Base-by-base conservation (phyloP, 2,888 invertebrate species). In the Apoderus coryli region DNA sequence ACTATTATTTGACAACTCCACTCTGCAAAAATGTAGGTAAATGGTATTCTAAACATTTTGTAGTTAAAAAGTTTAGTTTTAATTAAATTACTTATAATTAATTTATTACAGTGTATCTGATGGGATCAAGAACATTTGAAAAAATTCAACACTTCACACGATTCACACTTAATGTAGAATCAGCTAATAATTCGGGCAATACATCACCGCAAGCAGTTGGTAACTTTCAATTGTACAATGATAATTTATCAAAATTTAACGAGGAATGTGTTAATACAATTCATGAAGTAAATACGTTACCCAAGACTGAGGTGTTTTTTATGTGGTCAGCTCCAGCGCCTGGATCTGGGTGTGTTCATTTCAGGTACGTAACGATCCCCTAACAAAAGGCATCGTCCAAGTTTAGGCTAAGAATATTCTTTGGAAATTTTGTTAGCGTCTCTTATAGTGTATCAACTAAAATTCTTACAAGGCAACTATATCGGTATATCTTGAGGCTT, bases 311-410 rank as follows among this genome's bases (percentile, higher is more conserved):
- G 50, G 71, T 89, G 5, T 78, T 79, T 50, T 79, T 88, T 38
- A 74, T 82, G 67, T 93, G 93, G 92, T 79, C 76, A 27, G 86
- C 92, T 9, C 92, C 93, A 1, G 69, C 75, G 9, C 61, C 76
- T 5, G 84, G 82, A 3, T 76, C 81, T 1, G 88, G 89, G 38
- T 93, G 92, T 53, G 76, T 90, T 19, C 68, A 78, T 14, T 73
- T 93, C 50, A 85, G 80, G 73, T 82, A 54, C 16, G 15, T 9
- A 10, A 6, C n/a, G 15, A 31, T 16, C 14, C 3, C 11, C 10
- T n/a, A n/a, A n/a, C n/a, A n/a, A 19, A 19, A n/a, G 19, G n/a
- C 19, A n/a, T 19, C n/a, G 6, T n/a, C 6, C 6, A 19, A 19
- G 19, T 7, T n/a, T 7, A 19, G 6, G 19, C 6, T 10, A 10